Percentiles rank a stretch among this genome's conserved stretches.
Evolutionary conservation across 2,888 invertebrate genomes (phyloP).

Genomic region (Papilio demoleus): DNA sequence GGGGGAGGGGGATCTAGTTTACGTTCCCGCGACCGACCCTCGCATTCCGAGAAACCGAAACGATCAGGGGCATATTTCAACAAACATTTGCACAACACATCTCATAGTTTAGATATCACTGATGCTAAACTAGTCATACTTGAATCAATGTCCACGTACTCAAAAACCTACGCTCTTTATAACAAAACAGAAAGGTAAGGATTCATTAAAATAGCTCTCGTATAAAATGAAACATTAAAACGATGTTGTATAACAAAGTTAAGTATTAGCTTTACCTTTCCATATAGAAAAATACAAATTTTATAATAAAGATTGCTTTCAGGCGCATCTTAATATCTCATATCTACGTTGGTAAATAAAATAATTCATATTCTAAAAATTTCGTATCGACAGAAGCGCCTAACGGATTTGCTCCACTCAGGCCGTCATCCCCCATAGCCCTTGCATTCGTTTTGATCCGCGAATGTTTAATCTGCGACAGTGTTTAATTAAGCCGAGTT

Average conservation of each 20-base stretch:
- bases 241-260: too few relatives aligned
- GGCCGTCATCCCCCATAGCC: slow-evolving; percentile 41
- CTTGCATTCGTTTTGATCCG: slow-evolving; percentile 60
- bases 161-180: too few relatives aligned
- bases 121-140: background rate
- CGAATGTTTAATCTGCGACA: slow-evolving; percentile 79
- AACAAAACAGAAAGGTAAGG: too few relatives aligned
- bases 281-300: too few relatives aligned
- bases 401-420: background rate
- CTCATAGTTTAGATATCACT: background rate
- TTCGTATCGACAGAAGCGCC: slow-evolving; percentile 27
- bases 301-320: too few relatives aligned
- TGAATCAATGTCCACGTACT: background rate
- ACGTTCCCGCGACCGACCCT: slow-evolving; percentile 56
- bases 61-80: slow-evolving; percentile 38
- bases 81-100: slow-evolving; percentile 37
- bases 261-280: too few relatives aligned
- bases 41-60: slow-evolving; percentile 43
- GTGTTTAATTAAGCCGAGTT: slow-evolving; percentile 79
- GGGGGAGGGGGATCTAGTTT: slow-evolving; percentile 73
- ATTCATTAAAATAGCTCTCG: too few relatives aligned
- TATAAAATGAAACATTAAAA: too few relatives aligned
- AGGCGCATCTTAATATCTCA: too few relatives aligned
- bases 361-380: slow-evolving; percentile 6
- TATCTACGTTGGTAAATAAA: too few relatives aligned